These are phyloP conservation scores for Pygoscelis antarcticus DNA, from an alignment of 2,113 vertebrate genomes.

Conservation along the genomic window DNA sequence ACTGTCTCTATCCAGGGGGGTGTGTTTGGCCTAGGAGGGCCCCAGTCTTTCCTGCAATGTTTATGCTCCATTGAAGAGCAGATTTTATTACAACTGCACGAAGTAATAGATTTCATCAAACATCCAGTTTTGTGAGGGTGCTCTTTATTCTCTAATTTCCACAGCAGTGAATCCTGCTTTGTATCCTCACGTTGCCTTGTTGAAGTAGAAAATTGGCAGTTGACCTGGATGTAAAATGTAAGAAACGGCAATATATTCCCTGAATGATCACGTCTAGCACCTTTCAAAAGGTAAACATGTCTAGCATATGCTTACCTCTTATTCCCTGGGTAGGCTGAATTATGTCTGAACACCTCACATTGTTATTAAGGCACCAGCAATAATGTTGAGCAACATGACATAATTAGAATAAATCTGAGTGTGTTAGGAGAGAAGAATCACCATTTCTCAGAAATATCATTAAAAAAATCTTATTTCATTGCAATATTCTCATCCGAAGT, in stretches of 20 bases:
- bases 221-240: neutral
- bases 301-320: neutral
- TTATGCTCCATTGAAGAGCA: fast-evolving
- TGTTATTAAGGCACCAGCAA: neutral
- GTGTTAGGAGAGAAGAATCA: neutral
- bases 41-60: neutral
- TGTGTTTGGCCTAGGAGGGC: neutral
- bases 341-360: neutral
- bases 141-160: neutral
- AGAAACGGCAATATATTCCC: neutral
- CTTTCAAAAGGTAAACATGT: neutral
- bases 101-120: neutral
- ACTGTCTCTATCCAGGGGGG: neutral
- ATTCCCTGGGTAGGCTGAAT: neutral
- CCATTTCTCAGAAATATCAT: constrained; percentile 41
- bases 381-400: neutral
- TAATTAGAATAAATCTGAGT: constrained; percentile 15
- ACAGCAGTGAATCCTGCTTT: neutral
- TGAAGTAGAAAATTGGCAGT: neutral
- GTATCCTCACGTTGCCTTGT: neutral
- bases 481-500: constrained; percentile 30
- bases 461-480: constrained; percentile 45
- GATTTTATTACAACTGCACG: neutral
- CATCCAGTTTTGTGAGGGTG: neutral
- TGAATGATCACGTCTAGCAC: neutral